Evolutionary conservation across 2,113 vertebrate species (phyloP).

Genomic region (Bungarus multicinctus): DNA sequence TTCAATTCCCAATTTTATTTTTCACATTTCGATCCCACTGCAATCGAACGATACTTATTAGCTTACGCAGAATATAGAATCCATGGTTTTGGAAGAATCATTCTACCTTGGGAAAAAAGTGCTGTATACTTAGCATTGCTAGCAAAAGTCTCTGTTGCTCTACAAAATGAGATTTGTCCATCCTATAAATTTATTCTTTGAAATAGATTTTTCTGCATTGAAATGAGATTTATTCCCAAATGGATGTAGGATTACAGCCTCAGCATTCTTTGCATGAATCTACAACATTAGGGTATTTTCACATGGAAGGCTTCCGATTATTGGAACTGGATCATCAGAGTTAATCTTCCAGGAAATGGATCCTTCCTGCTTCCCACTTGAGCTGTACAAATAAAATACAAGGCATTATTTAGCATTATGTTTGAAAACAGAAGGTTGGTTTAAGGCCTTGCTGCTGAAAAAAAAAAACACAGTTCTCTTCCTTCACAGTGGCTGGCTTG

Average conservation of each 20-base stretch:
- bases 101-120: neutral
- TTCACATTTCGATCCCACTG: neutral
- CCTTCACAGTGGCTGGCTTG: slow-evolving; percentile 4
- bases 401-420: neutral
- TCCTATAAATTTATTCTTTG: neutral
- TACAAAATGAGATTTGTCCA: neutral
- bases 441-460: neutral
- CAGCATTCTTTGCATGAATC: neutral
- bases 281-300: neutral
- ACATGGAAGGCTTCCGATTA: neutral
- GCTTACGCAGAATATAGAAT: neutral
- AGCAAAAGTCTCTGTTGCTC: neutral
- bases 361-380: neutral
- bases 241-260: neutral
- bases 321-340: neutral
- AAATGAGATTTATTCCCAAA: neutral
- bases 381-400: neutral
- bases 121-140: neutral
- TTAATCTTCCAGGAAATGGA: neutral
- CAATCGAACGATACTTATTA: neutral
- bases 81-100: neutral
- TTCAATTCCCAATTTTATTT: neutral
- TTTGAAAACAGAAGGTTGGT: neutral
- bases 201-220: neutral
- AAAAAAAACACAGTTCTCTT: neutral